A percentile compares a stretch with the other conserved stretches of the same genome.
Conservation (phyloP, 2,797 vertebrate genomes). For the Delichon dasypus region DNA sequence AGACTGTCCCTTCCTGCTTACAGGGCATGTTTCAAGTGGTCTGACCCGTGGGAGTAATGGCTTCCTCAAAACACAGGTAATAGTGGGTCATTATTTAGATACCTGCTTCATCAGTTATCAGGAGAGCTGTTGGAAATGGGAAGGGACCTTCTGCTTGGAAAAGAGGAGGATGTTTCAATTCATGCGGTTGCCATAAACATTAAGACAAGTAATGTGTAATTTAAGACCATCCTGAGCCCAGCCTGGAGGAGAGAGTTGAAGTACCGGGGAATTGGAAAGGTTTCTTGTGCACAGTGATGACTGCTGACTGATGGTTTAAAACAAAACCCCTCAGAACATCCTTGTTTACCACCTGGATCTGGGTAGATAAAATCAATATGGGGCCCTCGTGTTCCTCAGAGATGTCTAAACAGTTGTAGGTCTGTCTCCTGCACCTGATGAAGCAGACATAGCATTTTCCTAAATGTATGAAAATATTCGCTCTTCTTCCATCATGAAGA, state of each 20-base stretch:
- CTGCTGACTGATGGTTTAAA: neutral
- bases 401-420: neutral
- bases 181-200: neutral
- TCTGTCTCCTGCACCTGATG: neutral
- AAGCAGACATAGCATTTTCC: neutral
- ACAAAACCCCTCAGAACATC: neutral
- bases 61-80: neutral
- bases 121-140: neutral
- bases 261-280: neutral
- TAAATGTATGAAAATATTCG: neutral
- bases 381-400: neutral
- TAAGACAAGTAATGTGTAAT: neutral
- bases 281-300: neutral
- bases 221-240: neutral
- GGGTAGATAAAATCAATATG: neutral
- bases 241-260: neutral
- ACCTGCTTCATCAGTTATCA: neutral
- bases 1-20: conserved; percentile 5
- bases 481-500: neutral
- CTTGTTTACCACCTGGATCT: neutral
- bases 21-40: neutral
- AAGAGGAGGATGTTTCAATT: neutral
- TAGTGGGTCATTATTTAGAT: neutral
- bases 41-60: neutral
- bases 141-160: neutral